A percentile compares a stretch with the other conserved stretches of the same genome.
These are phyloP conservation scores for Drosophila sordidapex DNA, from an alignment of 2,888 invertebrate genomes.

Conservation along the genomic window DNA sequence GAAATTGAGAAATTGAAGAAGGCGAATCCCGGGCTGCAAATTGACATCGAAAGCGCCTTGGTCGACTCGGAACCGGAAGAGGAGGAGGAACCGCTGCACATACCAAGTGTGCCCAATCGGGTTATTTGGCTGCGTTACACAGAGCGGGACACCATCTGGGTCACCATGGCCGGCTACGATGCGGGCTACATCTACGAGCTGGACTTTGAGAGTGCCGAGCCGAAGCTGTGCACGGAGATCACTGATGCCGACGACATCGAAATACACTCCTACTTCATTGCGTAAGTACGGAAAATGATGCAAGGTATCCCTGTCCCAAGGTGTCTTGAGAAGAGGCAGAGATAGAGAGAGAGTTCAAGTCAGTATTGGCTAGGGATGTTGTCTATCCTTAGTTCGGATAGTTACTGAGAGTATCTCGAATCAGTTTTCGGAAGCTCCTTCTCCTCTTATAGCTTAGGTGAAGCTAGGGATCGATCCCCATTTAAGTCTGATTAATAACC, in stretches of 20 bases:
- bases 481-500: not conserved
- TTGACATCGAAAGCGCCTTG: conserved; percentile 87
- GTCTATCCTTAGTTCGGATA: not conserved
- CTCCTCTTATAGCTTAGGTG: not conserved
- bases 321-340: not conserved
- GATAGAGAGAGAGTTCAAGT: not conserved
- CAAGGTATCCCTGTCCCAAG: not conserved
- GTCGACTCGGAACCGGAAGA: conserved; percentile 87
- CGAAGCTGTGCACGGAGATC: conserved; percentile 85
- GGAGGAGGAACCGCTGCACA: conserved; percentile 86
- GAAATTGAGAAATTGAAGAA: conserved; percentile 87
- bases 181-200: conserved; percentile 89
- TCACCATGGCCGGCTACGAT: conserved; percentile 88
- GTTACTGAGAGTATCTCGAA: not conserved
- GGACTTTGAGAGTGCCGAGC: conserved; percentile 84
- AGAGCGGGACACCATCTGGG: conserved; percentile 86
- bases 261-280: conserved; percentile 86
- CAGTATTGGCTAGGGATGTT: not conserved
- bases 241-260: conserved; percentile 87
- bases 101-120: conserved; percentile 87
- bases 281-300: conserved; percentile 82
- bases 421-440: not conserved
- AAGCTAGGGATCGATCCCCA: not conserved
- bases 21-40: conserved; percentile 87
- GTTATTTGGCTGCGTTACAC: conserved; percentile 87